A percentile compares a stretch with the other conserved stretches of the same genome.
Evolutionary conservation across 1,140 invertebrate genomes (phyloP).

Genomic region (Ectropis grisescens): DNA sequence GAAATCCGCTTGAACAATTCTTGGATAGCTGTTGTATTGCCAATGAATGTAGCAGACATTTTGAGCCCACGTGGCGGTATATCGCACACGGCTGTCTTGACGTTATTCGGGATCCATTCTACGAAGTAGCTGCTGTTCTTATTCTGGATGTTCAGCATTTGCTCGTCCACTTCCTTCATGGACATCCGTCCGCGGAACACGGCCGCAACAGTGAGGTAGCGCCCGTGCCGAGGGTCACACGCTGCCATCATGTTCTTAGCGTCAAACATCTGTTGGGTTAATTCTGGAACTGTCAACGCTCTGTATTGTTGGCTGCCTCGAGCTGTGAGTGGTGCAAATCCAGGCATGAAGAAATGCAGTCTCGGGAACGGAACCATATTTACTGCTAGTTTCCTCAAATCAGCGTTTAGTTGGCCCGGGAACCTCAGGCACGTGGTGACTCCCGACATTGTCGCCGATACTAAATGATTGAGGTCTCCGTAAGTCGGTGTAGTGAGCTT

Average conservation of each 20-base stretch:
- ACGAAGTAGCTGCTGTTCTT: slow-evolving; percentile 93
- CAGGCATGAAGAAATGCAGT: slow-evolving; percentile 81
- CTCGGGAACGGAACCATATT: slow-evolving; percentile 97
- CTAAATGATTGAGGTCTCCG: slow-evolving; percentile 81
- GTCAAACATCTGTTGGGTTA: slow-evolving; percentile 76
- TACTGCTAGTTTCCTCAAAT: slow-evolving; percentile 93
- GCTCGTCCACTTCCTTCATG: slow-evolving; percentile 78
- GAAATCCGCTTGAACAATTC: slow-evolving; percentile 89
- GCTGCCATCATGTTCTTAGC: slow-evolving; percentile 76
- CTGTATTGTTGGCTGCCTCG: slow-evolving; percentile 77
- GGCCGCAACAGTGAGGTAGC: slow-evolving; percentile 80
- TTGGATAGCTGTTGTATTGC: slow-evolving; percentile 90
- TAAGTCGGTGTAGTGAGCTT: slow-evolving; percentile 85
- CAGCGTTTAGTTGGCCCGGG: slow-evolving; percentile 75
- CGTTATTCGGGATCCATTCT: slow-evolving; percentile 94
- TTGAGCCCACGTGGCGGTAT: slow-evolving; percentile 90
- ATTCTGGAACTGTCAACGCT: slow-evolving; percentile 78
- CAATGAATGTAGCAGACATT: slow-evolving; percentile 93
- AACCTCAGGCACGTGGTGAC: slow-evolving; percentile 34
- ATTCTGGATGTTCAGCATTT: slow-evolving; percentile 90
- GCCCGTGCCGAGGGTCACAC: slow-evolving; percentile 77
- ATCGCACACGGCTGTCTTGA: slow-evolving; percentile 89
- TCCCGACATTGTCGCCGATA: slow-evolving; percentile 82
- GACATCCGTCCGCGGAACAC: slow-evolving; percentile 84
- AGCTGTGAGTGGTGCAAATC: slow-evolving; percentile 85